Evolutionary conservation across 2,888 invertebrate species (phyloP), one percentile per base, ranked within the genome.

Genomic region (Drosophila monieri): DNA sequence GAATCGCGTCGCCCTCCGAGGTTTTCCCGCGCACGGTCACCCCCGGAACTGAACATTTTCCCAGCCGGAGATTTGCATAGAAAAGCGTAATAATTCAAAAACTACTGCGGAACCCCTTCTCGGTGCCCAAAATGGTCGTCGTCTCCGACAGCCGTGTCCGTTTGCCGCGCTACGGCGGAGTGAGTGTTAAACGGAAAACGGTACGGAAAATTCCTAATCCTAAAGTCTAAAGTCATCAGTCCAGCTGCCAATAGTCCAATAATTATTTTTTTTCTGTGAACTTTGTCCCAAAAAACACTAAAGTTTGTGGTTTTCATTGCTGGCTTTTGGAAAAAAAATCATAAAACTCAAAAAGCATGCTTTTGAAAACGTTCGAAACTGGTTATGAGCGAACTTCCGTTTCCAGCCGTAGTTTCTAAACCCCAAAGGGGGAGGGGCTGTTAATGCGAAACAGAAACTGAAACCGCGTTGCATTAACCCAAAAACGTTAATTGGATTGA

Each of bases 401-500:
- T 49, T 30, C 18, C 18, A 35, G 35, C 18, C 32, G 15, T 14
- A 10, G 9, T 30, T 47, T 21, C 39, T 18, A 10, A 43, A 15
- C 10, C 4, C n/a, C 35, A 2, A 14, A n/a, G 12, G 39, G 54
- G 9, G 8, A 1, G 6, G 27, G 27, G 48, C 37, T 60, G 51
- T 54, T 32, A 47, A 68, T 27, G 18, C 27, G 9, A 30, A 39
- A 21, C 43, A 52, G 10, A 52, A 55, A 35, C 49, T 56, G 39
- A 15, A 41, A 12, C 53, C n/a, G 39, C 53, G 57, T 49, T 89
- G 86, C 89, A 89, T 90, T 90, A 90, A 90, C 90, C 90, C 88
- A 88, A 83, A 89, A 85, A 90, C 87, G 81, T 88, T 90, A 90
- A 90, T 90, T 90, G 90, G 90, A 90, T 90, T 90, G 75, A 76